Evolutionary conservation across 2,113 vertebrate species (phyloP).

Genomic region (Sitta europaea): DNA sequence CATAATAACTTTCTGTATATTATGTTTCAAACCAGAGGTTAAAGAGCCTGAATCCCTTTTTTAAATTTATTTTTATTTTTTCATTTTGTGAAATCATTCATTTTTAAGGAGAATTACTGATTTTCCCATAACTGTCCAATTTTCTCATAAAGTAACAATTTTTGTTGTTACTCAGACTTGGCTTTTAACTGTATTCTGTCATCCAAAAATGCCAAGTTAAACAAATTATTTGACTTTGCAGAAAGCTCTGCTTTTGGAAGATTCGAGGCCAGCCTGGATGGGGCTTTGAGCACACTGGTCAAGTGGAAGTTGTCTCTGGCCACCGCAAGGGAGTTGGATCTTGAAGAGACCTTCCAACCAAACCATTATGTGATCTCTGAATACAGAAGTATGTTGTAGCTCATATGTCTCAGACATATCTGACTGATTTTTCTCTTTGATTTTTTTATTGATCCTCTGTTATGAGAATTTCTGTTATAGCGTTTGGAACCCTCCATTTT

Average conservation of each 20-base stretch:
- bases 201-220: not conserved
- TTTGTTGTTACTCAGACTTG: not conserved
- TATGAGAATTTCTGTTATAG: not conserved
- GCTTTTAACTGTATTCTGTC: not conserved
- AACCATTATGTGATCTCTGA: not conserved
- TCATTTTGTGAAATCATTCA: not conserved
- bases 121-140: not conserved
- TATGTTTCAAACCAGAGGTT: not conserved
- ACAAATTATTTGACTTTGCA: not conserved
- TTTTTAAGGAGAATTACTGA: not conserved
- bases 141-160: not conserved
- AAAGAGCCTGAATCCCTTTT: accelerated
- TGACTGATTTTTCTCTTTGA: not conserved
- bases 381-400: not conserved
- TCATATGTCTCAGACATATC: not conserved
- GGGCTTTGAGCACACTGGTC: not conserved
- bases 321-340: not conserved
- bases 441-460: not conserved
- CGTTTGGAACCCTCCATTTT: not conserved
- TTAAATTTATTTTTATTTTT: not conserved
- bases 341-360: not conserved
- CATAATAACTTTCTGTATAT: not conserved
- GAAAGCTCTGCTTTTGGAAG: not conserved
- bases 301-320: not conserved
- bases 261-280: not conserved